Evolutionary conservation across 2,888 invertebrate genomes (phyloP).

Genomic region (Eristalis arbustorum): DNA sequence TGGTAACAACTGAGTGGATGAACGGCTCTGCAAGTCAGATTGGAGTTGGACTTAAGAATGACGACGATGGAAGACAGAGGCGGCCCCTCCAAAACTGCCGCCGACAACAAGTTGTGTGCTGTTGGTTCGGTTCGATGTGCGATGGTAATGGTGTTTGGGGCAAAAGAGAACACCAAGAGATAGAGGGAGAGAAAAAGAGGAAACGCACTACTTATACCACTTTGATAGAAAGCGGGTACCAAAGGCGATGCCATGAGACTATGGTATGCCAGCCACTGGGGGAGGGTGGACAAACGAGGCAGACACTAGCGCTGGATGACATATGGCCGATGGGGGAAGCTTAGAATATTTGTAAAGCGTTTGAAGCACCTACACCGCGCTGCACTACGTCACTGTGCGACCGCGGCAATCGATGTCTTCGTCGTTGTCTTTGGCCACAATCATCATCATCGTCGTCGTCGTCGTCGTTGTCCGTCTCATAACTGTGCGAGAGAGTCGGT

Average conservation of each 20-base stretch:
- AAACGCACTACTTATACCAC: constrained; percentile 62
- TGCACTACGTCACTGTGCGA: constrained; percentile 9
- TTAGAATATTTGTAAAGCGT: constrained; percentile 39
- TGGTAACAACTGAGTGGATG: constrained; percentile 66
- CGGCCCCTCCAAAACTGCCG: constrained; percentile 34
- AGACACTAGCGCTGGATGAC: constrained; percentile 6
- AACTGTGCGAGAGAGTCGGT: constrained; percentile 15
- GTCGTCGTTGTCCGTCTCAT: constrained; percentile 1
- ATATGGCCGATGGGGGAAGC: constrained; percentile 20
- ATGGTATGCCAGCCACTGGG: too few relatives aligned
- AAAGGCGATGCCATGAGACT: background rate
- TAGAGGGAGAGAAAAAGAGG: constrained; percentile 63
- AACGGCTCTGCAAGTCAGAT: constrained; percentile 53
- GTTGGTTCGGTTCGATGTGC: constrained; percentile 26
- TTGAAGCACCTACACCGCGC: constrained; percentile 42
- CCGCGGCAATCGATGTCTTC: background rate
- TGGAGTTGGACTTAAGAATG: constrained; percentile 54
- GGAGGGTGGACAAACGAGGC: too few relatives aligned
- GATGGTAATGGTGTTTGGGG: constrained; percentile 41
- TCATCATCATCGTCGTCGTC: background rate
- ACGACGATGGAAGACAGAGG: constrained; percentile 45
- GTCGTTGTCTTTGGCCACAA: background rate
- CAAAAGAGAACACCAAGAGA: constrained; percentile 50
- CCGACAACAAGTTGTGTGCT: constrained; percentile 62
- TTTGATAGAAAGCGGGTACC: constrained; percentile 6